Percentiles rank a stretch among this genome's conserved stretches.
Conservation (phyloP, 2,888 invertebrate species). For the Gryllus longicercus region DNA sequence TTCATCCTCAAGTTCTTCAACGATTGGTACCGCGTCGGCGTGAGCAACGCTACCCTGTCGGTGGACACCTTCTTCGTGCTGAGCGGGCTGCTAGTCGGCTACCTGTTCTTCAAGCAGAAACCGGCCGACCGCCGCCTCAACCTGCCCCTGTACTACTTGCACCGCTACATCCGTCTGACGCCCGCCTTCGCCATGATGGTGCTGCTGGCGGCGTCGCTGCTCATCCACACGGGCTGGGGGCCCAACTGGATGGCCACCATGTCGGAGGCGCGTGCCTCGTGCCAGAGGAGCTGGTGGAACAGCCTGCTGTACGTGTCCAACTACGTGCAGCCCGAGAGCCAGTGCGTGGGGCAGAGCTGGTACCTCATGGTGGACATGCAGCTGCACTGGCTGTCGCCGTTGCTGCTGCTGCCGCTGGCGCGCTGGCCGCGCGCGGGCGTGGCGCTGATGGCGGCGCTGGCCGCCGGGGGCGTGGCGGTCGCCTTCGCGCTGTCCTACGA, state of each 20-base stretch:
- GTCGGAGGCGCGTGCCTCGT: neutral
- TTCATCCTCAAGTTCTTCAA: slow-evolving; percentile 46
- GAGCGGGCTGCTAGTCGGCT: slow-evolving; percentile 56
- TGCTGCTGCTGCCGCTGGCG: neutral
- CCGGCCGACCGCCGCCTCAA: slow-evolving; percentile 45
- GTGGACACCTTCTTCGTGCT: slow-evolving; percentile 64
- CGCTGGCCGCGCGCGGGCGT: neutral
- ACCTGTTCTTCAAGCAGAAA: slow-evolving; percentile 44
- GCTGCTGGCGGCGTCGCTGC: slow-evolving; percentile 5
- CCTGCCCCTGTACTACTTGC: slow-evolving; percentile 46
- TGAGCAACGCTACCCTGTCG: slow-evolving; percentile 50
- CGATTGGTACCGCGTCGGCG: slow-evolving; percentile 45
- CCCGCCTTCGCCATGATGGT: slow-evolving; percentile 23
- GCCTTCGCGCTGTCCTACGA: neutral
- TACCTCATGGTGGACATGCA: slow-evolving; percentile 1
- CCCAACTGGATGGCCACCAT: neutral
- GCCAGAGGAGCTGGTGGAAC: neutral
- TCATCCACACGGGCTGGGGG: neutral
- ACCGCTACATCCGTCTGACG: slow-evolving; percentile 45
- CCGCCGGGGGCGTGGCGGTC: neutral
- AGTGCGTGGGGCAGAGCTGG: neutral
- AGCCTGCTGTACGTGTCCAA: neutral
- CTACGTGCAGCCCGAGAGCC: neutral
- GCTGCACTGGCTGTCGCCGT: neutral
- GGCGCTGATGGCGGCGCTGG: neutral